A percentile compares a stretch with the other conserved stretches of the same genome.
These are phyloP conservation scores for Troides oblongomaculatus DNA, from an alignment of 2,888 invertebrate species.

Conservation along the genomic window DNA sequence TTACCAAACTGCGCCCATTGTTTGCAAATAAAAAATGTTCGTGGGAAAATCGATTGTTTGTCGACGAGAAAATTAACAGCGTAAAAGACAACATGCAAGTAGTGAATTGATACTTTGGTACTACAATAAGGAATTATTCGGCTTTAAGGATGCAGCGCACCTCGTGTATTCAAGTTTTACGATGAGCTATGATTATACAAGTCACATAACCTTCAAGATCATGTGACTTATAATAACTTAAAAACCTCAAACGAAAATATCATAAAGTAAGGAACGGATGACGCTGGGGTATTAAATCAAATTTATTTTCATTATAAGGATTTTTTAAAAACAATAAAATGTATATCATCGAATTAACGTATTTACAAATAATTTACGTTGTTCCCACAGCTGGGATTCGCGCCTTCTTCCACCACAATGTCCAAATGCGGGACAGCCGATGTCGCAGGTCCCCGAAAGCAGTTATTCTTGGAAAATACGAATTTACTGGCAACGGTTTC, in stretches of 20 bases:
- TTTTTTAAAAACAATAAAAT: too few species aligned
- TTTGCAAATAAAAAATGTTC: slow-evolving; percentile 49
- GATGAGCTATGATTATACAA: not conserved
- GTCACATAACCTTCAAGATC: slow-evolving; percentile 21
- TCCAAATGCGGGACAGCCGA: too few species aligned
- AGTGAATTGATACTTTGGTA: slow-evolving; percentile 43
- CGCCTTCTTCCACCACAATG: too few species aligned
- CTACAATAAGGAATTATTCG: slow-evolving; percentile 32
- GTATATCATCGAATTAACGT: too few species aligned
- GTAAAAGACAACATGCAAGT: slow-evolving; percentile 41
- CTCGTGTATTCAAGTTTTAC: slow-evolving; percentile 17
- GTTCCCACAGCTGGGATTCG: too few species aligned
- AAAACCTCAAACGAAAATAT: slow-evolving; percentile 24
- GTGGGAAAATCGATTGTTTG: slow-evolving; percentile 59
- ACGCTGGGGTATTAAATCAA: not conserved
- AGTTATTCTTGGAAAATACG: too few species aligned
- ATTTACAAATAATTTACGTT: too few species aligned
- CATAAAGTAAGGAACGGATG: not conserved
- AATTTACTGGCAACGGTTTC: too few species aligned
- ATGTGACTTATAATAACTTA: slow-evolving; percentile 24
- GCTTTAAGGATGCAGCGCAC: slow-evolving; percentile 5
- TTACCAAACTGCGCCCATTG: slow-evolving; percentile 62
- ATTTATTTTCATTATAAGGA: not conserved
- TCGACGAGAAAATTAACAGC: slow-evolving; percentile 44
- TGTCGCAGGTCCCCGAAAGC: too few species aligned